Evolutionary conservation across 1,140 invertebrate species (phyloP).

Genomic region (Atta cephalotes): DNA sequence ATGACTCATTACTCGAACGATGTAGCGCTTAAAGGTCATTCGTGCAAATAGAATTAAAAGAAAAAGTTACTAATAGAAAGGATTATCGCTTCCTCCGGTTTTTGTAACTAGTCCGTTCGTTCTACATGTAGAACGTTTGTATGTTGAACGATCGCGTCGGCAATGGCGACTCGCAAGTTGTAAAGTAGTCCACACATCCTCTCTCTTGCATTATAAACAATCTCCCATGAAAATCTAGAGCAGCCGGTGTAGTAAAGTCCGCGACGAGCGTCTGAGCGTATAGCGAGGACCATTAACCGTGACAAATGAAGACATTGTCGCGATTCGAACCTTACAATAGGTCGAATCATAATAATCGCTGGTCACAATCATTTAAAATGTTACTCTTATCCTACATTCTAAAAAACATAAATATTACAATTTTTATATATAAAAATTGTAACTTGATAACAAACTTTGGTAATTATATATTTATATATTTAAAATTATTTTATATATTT

Average conservation of each 20-base stretch:
- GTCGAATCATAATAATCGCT: background rate
- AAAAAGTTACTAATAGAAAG: conserved; percentile 41
- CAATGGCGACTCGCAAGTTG: conserved; percentile 50
- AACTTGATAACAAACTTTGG: background rate
- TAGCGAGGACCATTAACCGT: conserved; percentile 23
- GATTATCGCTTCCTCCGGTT: conserved; percentile 66
- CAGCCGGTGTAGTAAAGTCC: conserved; percentile 77
- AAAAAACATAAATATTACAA: background rate
- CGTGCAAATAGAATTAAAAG: background rate
- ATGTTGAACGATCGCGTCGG: conserved; percentile 58
- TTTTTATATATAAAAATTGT: background rate
- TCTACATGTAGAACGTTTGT: conserved; percentile 74
- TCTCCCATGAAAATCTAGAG: conserved; percentile 84
- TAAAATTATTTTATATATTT: too few relatives aligned
- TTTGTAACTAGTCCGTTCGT: conserved; percentile 71
- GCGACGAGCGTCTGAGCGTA: conserved; percentile 34
- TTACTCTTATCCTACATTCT: background rate
- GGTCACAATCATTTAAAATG: background rate
- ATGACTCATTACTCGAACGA: background rate
- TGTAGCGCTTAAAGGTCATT: background rate
- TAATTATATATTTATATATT: background rate
- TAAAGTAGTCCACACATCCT: conserved; percentile 84
- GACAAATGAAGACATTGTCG: background rate
- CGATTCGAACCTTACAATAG: background rate
- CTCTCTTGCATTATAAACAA: conserved; percentile 84